These are phyloP conservation scores for Typhlomys cinereus DNA, from an alignment of 2,113 vertebrate species.

Conservation along the genomic window DNA sequence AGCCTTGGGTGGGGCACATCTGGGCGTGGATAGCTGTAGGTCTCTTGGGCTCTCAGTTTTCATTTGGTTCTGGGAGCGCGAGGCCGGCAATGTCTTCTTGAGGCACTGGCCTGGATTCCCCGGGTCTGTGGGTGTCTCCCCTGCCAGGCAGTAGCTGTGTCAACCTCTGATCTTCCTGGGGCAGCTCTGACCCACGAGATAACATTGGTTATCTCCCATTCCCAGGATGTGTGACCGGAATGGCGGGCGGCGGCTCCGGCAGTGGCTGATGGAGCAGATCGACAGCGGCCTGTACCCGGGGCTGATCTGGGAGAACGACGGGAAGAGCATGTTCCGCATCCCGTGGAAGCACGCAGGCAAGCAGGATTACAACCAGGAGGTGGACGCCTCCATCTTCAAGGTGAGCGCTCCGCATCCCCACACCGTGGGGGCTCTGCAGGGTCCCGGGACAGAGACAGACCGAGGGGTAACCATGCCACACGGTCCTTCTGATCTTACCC, in stretches of 20 bases:
- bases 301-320: conserved; percentile 95
- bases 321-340: conserved; percentile 95
- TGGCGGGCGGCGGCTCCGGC: conserved; percentile 92
- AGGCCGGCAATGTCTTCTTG: neutral
- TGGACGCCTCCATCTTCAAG: conserved; percentile 98
- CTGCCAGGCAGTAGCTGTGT: neutral
- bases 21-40: too few species aligned
- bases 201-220: rapidly evolving
- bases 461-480: too few species aligned
- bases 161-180: neutral
- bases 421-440: neutral
- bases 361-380: conserved; percentile 98
- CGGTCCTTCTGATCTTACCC: neutral
- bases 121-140: neutral
- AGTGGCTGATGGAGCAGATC: conserved; percentile 98
- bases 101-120: neutral
- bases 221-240: conserved; percentile 90
- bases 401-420: conserved; percentile 74
- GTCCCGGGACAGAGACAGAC: neutral
- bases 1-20: rapidly evolving
- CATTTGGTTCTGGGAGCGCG: neutral
- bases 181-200: neutral
- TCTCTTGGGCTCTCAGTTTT: neutral
- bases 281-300: conserved; percentile 93
- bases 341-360: conserved; percentile 99